phyloP scores from a whole-genome alignment of 2,113 vertebrate species.

The Struthidea cinerea region DNA sequence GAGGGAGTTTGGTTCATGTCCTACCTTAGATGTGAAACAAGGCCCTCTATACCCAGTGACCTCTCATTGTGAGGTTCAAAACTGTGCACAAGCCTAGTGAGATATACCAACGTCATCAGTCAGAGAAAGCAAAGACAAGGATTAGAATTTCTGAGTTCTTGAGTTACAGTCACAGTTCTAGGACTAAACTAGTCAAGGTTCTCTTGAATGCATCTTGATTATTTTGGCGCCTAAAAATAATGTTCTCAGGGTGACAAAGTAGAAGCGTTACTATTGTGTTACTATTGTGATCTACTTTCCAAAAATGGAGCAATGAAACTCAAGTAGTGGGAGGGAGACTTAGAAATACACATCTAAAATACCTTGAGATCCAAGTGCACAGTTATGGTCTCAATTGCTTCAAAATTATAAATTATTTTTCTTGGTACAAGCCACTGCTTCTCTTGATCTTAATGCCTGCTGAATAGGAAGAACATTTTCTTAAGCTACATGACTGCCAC shows the following conservation, averaged over 20 bases:
- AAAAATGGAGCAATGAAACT: not conserved
- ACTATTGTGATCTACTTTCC: not conserved
- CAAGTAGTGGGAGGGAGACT: not conserved
- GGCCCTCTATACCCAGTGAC: no score
- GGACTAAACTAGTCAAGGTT: not conserved
- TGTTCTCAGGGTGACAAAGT: not conserved
- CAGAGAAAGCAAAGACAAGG: not conserved
- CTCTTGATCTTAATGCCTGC: constrained; percentile 7
- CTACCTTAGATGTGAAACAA: not conserved
- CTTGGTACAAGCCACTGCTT: not conserved
- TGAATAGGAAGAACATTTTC: not conserved
- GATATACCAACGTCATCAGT: accelerated
- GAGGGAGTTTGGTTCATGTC: not conserved
- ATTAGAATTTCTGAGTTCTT: not conserved
- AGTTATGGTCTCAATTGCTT: not conserved
- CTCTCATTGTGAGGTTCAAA: not conserved
- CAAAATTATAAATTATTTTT: constrained; percentile 45
- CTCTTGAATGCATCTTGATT: not conserved
- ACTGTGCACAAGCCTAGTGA: accelerated
- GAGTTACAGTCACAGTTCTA: not conserved
- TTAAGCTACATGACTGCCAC: not conserved
- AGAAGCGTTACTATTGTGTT: not conserved
- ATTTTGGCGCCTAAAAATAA: not conserved
- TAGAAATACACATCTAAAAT: constrained; percentile 13
- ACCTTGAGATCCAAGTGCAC: not conserved